A percentile compares a stretch with the other conserved stretches of the same genome.
These are phyloP conservation scores for Choreutis nemorana DNA, from an alignment of 2,888 invertebrate genomes.

Conservation along the genomic window DNA sequence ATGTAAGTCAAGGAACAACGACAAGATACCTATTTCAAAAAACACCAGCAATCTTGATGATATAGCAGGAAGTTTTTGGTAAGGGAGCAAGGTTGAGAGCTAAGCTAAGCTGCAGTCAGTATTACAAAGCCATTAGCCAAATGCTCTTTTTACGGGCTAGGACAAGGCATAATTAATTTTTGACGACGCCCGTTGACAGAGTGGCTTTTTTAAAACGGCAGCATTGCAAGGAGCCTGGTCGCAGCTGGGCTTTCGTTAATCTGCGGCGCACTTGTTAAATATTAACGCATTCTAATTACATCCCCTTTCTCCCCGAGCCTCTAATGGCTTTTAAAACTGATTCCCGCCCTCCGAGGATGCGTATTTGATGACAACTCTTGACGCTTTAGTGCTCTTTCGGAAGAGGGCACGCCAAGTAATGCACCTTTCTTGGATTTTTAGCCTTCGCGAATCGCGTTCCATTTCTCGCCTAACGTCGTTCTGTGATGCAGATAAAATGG, in stretches of 20 bases:
- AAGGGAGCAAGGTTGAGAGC: too few species aligned
- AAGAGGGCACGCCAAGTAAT: constrained; percentile 23
- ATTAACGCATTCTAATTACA: constrained; percentile 65
- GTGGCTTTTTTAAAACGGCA: constrained; percentile 48
- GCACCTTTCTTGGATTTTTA: too few species aligned
- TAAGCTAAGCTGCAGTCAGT: too few species aligned
- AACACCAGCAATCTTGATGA: constrained; percentile 6
- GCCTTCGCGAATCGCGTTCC: constrained; percentile 10
- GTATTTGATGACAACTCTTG: constrained; percentile 64
- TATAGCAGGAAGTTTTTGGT: neutral
- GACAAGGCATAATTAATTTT: constrained; percentile 49
- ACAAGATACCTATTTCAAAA: constrained; percentile 12
- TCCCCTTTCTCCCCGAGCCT: constrained; percentile 31
- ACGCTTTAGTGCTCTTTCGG: constrained; percentile 27
- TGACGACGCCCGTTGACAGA: constrained; percentile 43
- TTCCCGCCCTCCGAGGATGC: constrained; percentile 58
- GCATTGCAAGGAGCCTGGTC: constrained; percentile 46
- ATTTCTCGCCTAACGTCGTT: constrained; percentile 8
- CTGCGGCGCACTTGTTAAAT: constrained; percentile 63
- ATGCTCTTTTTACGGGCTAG: constrained; percentile 26
- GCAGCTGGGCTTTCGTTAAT: constrained; percentile 57
- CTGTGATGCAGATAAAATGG: too few species aligned
- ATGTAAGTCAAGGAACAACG: constrained; percentile 11
- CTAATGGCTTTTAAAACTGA: constrained; percentile 68
- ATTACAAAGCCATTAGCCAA: constrained; percentile 36